These are phyloP conservation scores for Alauda arvensis DNA, from an alignment of 2,797 vertebrate species.

Conservation along the genomic window DNA sequence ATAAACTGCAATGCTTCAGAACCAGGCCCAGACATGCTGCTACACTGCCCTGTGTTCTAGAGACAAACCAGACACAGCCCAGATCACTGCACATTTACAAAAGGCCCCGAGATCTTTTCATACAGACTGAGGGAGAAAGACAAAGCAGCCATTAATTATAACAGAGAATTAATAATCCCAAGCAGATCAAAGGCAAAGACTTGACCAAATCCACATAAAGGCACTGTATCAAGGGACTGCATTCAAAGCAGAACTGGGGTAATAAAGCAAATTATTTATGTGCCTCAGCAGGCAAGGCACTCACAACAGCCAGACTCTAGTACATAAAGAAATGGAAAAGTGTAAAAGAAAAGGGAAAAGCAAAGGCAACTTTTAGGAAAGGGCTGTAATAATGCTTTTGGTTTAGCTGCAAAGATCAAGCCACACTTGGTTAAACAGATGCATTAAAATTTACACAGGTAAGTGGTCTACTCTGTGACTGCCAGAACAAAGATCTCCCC, in stretches of 20 bases:
- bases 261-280: slow-evolving; percentile 13
- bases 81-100: neutral
- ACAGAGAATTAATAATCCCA: neutral
- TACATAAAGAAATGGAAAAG: neutral
- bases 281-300: neutral
- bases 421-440: rapidly evolving
- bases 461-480: neutral
- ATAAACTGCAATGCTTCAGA: neutral
- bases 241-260: neutral
- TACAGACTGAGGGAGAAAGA: neutral
- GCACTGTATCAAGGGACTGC: neutral
- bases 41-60: neutral
- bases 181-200: slow-evolving; percentile 15
- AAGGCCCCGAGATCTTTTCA: neutral
- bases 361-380: neutral
- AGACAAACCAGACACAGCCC: neutral
- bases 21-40: neutral
- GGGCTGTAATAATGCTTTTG: neutral
- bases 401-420: neutral
- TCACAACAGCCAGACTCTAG: neutral
- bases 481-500: neutral
- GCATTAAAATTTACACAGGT: neutral
- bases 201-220: slow-evolving; percentile 4
- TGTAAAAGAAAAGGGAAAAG: neutral
- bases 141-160: slow-evolving; percentile 12